phyloP scores from a whole-genome alignment of 2,888 invertebrate genomes.

The Gnatocerus cornutus region DNA sequence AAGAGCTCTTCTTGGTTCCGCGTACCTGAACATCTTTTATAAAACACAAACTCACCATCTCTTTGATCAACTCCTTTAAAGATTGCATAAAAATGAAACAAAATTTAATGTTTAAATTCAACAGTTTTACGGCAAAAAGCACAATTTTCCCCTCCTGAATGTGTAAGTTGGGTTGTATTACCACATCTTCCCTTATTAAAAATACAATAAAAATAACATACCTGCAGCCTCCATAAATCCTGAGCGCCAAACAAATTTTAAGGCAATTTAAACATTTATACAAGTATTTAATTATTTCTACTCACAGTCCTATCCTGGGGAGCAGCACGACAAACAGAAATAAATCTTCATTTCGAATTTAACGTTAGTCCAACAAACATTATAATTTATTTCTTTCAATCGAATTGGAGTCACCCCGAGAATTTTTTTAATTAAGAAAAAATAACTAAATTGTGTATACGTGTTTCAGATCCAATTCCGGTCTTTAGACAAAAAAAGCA shows the following conservation, averaged over 20 bases:
- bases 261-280: constrained; percentile 5
- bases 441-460: neutral
- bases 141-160: no score
- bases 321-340: constrained; percentile 44
- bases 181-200: no score
- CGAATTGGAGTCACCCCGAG: constrained; percentile 1
- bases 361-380: constrained; percentile 17
- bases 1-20: no score
- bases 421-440: constrained; percentile 21
- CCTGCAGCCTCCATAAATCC: constrained; percentile 31
- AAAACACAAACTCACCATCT: constrained; percentile 42
- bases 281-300: constrained; percentile 24
- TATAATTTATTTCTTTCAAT: constrained; percentile 39
- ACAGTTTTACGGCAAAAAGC: constrained; percentile 4
- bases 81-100: constrained; percentile 29
- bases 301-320: constrained; percentile 48
- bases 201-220: constrained; percentile 12
- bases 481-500: no score
- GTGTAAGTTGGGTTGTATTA: no score
- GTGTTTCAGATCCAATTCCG: no score
- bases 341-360: constrained; percentile 37
- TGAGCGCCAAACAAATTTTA: constrained; percentile 10
- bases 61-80: constrained; percentile 47
- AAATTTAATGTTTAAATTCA: constrained; percentile 36
- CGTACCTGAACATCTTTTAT: no score